A percentile compares a stretch with the other conserved stretches of the same genome.
phyloP scores from a whole-genome alignment of 1,140 invertebrate genomes.

The Adoxophyes honmai region DNA sequence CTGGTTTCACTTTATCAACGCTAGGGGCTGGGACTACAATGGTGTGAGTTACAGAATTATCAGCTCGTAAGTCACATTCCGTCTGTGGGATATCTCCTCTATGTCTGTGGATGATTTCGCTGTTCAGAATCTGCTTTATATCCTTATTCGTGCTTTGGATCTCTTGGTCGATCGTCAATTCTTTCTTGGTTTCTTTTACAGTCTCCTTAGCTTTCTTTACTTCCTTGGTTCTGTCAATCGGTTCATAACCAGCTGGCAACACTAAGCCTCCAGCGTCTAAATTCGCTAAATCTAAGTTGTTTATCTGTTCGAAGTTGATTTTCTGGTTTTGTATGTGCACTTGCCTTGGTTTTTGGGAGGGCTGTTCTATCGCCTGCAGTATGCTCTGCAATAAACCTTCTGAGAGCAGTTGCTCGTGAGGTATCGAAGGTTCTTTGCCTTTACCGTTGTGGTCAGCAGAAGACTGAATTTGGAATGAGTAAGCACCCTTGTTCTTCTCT shows the following conservation, averaged over 20 bases:
- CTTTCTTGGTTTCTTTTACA: neutral
- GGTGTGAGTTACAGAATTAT: slow-evolving; percentile 54
- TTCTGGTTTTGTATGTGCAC: slow-evolving; percentile 27
- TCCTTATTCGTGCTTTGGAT: slow-evolving; percentile 40
- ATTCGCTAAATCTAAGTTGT: slow-evolving; percentile 22
- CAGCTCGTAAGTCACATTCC: slow-evolving; percentile 57
- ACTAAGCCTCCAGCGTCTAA: slow-evolving; percentile 41
- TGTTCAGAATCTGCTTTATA: slow-evolving; percentile 39
- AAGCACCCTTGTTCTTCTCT: slow-evolving; percentile 81
- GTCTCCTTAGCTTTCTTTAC: slow-evolving; percentile 19
- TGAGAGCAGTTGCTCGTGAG: slow-evolving; percentile 86
- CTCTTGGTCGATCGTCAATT: slow-evolving; percentile 32
- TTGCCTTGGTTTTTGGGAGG: slow-evolving; percentile 32
- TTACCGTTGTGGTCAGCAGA: slow-evolving; percentile 74
- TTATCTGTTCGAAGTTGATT: slow-evolving; percentile 18
- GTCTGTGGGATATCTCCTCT: slow-evolving; percentile 44
- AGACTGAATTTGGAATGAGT: slow-evolving; percentile 85
- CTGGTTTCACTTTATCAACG: slow-evolving; percentile 33
- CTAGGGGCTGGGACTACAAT: slow-evolving; percentile 56
- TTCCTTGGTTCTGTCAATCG: slow-evolving; percentile 51
- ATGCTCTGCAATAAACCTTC: slow-evolving; percentile 88
- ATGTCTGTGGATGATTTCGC: slow-evolving; percentile 42
- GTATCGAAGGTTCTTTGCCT: slow-evolving; percentile 55
- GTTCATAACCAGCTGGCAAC: slow-evolving; percentile 62
- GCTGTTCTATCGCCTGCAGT: slow-evolving; percentile 74